Conservation (phyloP, 2,888 invertebrate species). For the Sisyra terminalis region DNA sequence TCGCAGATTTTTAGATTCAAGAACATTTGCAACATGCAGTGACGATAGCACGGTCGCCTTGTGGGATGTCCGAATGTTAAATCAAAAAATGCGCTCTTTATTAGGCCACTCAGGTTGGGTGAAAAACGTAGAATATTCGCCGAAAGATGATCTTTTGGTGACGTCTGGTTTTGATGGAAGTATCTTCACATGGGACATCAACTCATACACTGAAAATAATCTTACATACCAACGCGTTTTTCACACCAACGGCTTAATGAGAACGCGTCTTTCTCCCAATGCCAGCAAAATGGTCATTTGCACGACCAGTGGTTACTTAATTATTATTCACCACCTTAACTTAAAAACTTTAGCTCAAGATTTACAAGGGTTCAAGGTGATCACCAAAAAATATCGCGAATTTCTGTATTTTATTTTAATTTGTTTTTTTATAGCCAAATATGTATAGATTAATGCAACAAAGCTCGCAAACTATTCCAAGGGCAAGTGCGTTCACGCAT, state of each 20-base stretch:
- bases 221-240: slow-evolving; percentile 68
- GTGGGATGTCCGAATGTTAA: slow-evolving; percentile 83
- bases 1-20: slow-evolving; percentile 66
- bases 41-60: slow-evolving; percentile 85
- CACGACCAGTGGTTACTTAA: slow-evolving; percentile 77
- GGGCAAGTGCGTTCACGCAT: slow-evolving; percentile 64
- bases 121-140: slow-evolving; percentile 87
- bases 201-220: slow-evolving; percentile 64
- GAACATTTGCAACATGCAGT: slow-evolving; percentile 84
- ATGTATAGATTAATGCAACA: slow-evolving; percentile 80
- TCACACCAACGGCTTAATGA: slow-evolving; percentile 68
- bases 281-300: slow-evolving; percentile 78
- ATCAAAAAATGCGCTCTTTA: slow-evolving; percentile 56
- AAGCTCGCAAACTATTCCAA: slow-evolving; percentile 64
- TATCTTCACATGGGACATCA: slow-evolving; percentile 89
- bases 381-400: slow-evolving; percentile 10
- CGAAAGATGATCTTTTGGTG: slow-evolving; percentile 65
- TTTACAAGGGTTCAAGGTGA: slow-evolving; percentile 68
- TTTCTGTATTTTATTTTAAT: not conserved
- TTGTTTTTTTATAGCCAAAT: slow-evolving; percentile 49
- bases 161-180: slow-evolving; percentile 89
- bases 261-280: slow-evolving; percentile 75
- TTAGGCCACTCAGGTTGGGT: slow-evolving; percentile 90
- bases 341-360: slow-evolving; percentile 62
- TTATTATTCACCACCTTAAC: slow-evolving; percentile 79